Conservation (phyloP, 2,113 vertebrate genomes). For the Suncus etruscus region DNA sequence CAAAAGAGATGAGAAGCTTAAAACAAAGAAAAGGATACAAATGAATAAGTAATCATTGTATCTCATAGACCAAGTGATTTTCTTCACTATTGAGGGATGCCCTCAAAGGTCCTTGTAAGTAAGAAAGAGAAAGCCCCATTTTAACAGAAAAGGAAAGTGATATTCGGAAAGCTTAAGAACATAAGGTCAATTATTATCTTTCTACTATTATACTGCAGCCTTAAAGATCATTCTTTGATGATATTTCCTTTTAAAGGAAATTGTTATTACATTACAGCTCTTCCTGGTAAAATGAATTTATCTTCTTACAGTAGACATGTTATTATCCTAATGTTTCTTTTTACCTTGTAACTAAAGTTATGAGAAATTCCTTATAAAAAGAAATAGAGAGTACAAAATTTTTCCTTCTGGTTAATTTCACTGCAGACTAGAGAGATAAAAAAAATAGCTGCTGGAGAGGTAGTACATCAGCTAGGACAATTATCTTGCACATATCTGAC, state of each 20-base stretch:
- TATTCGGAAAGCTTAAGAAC: not conserved
- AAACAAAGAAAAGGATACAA: not conserved
- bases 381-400: conserved; percentile 16
- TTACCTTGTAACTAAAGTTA: conserved; percentile 4
- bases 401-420: conserved; percentile 25
- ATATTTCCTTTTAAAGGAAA: conserved; percentile 41
- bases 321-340: conserved; percentile 7
- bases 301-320: conserved; percentile 20
- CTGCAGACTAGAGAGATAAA: not conserved
- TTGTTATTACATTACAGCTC: not conserved
- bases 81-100: not conserved
- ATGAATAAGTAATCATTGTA: not conserved
- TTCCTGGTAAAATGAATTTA: not conserved
- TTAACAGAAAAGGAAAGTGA: conserved; percentile 47
- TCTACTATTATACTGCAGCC: not conserved
- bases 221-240: conserved; percentile 17
- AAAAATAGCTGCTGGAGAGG: too few species aligned
- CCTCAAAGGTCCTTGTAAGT: not conserved
- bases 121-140: conserved; percentile 9
- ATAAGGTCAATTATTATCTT: conserved; percentile 43
- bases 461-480: too few species aligned
- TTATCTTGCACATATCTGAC: too few species aligned
- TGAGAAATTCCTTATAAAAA: conserved; percentile 29
- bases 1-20: not conserved
- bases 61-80: not conserved